These are phyloP conservation scores for Hemistola chrysoprasaria DNA, from an alignment of 2,888 invertebrate genomes.

Conservation along the genomic window DNA sequence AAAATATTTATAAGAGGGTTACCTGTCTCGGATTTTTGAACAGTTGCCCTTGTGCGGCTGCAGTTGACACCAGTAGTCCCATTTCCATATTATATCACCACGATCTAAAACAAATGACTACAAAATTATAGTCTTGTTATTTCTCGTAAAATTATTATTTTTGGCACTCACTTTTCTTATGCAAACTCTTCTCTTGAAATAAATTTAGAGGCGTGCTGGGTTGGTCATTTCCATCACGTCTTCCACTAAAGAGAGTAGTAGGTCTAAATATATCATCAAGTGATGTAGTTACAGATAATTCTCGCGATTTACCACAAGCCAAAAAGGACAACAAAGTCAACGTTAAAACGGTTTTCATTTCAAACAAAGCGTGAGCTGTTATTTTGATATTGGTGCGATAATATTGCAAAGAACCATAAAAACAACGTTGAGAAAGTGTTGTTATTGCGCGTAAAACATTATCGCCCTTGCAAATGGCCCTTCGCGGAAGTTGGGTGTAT, in stretches of 20 bases:
- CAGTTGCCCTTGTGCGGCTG: conserved; percentile 52
- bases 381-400: conserved; percentile 32
- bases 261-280: conserved; percentile 6
- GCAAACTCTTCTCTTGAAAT: background rate
- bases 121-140: too few species aligned
- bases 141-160: too few species aligned
- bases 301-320: conserved; percentile 19
- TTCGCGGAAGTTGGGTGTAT: conserved; percentile 17
- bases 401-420: conserved; percentile 28
- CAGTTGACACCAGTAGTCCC: conserved; percentile 59
- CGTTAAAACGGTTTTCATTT: conserved; percentile 23
- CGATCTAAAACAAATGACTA: conserved; percentile 30
- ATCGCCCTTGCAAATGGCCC: conserved; percentile 35
- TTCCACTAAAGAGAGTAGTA: too few species aligned
- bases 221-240: too few species aligned
- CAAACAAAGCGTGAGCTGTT: conserved; percentile 18
- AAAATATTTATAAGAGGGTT: conserved; percentile 15
- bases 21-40: conserved; percentile 31
- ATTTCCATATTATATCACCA: conserved; percentile 43
- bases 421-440: conserved; percentile 35
- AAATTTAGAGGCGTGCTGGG: too few species aligned
- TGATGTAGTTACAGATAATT: conserved; percentile 38
- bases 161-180: conserved; percentile 1
- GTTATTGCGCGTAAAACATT: conserved; percentile 50
- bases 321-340: conserved; percentile 14